Percentiles rank a stretch among this genome's conserved stretches.
These are phyloP conservation scores for Diarsia mendica DNA, from an alignment of 2,888 invertebrate species.

Conservation along the genomic window DNA sequence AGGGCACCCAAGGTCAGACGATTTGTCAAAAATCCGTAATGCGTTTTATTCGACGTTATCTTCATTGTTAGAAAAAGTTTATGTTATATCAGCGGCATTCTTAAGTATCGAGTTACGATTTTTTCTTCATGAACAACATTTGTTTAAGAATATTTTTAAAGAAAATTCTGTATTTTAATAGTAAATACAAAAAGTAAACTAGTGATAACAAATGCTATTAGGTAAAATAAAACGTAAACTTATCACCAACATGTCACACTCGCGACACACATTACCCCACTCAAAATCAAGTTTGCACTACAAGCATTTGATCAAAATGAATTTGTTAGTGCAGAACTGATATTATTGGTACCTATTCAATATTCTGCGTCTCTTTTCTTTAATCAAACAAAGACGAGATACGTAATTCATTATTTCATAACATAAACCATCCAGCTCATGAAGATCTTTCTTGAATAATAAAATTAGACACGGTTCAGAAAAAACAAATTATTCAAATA, in stretches of 20 bases:
- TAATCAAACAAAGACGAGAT: constrained; percentile 16
- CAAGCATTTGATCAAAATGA: constrained; percentile 33
- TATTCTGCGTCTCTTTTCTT: constrained; percentile 48
- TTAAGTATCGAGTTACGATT: neutral
- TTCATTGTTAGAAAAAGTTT: constrained; percentile 26
- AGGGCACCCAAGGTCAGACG: constrained; percentile 82
- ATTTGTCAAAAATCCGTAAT: constrained; percentile 79
- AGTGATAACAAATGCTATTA: constrained; percentile 14
- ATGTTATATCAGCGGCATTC: constrained; percentile 17
- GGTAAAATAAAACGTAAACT: constrained; percentile 55
- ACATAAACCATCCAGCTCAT: neutral
- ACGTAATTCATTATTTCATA: constrained; percentile 28
- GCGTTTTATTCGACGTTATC: constrained; percentile 70
- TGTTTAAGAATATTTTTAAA: no score
- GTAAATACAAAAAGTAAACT: neutral
- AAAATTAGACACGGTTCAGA: neutral
- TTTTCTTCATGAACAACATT: neutral
- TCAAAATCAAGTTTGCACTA: constrained; percentile 46
- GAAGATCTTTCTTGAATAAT: neutral
- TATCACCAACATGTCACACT: constrained; percentile 53
- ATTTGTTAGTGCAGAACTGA: constrained; percentile 20
- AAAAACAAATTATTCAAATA: neutral
- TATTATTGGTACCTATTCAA: constrained; percentile 20
- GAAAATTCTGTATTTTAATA: neutral
- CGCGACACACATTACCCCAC: constrained; percentile 41